Evolutionary conservation across 2,113 vertebrate genomes (phyloP), one percentile per base, ranked within the genome.

Genomic region (Cyphomyrus plagiostoma): DNA sequence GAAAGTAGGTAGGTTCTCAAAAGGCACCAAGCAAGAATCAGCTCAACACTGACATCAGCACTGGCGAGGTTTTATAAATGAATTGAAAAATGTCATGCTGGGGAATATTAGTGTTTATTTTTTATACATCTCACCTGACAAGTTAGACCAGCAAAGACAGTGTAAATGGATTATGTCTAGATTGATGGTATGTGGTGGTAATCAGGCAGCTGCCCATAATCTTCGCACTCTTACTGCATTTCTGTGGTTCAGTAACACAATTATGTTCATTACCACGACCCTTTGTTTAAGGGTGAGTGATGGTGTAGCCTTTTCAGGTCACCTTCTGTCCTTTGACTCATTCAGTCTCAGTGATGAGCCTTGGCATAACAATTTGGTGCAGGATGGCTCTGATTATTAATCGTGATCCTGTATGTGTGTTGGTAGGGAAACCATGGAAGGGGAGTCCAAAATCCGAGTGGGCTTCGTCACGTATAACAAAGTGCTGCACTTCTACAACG

Each of bases 401-500:
- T 11, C 35, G 3, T 21, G 42, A 13, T 58, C 58, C 35, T 46
- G 1, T 58, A 0, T 23, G 9, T 42, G n/a, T 35, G 2, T 39
- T 91, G 93, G 4, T 94, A 99, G 98, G 94, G 98, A 99, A 93
- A 97, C 97, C n/a, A 96, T 96, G n/a, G 96, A 98, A 88, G 93
- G 95, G 90, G 97, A 98, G 56, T 99, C 98, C 0, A 95, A 95
- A 91, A 94, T 99, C 91, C 96, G 97, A 4, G 98, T 99, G 58
- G 98, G 98, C 48, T 99, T 99, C 91, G 97, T 99, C 95, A 99
- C 98, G 89, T 99, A 99, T 94, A 99, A 99, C 95, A 99, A 99
- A 93, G 98, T 99, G 90, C 96, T 99, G 89, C 98, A 99, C 93
- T 99, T 99, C 96, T 99, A 99, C 93, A 99, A 99, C 0, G 97